A percentile compares a stretch with the other conserved stretches of the same genome.
phyloP scores from a whole-genome alignment of 2,797 vertebrate species.

The Neostethus bicornis region DNA sequence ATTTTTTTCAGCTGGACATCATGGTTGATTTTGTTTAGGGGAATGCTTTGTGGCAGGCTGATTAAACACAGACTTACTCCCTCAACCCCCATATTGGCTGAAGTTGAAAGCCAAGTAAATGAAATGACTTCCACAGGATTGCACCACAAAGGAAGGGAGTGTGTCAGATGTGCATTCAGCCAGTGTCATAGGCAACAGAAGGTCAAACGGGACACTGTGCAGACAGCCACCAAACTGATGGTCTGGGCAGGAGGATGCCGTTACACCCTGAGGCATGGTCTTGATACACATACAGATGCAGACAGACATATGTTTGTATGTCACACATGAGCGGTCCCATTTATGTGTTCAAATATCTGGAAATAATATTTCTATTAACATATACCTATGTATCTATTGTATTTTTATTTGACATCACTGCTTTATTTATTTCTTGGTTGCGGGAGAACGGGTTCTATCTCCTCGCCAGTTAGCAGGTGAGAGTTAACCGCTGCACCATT shows the following conservation, averaged over 20 bases:
- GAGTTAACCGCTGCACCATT: too few species aligned
- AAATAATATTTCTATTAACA: too few species aligned
- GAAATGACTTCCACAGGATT: constrained; percentile 82
- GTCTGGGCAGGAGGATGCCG: constrained; percentile 64
- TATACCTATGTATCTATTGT: too few species aligned
- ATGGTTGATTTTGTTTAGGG: constrained; percentile 67
- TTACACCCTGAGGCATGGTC: constrained; percentile 70
- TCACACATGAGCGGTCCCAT: constrained; percentile 19
- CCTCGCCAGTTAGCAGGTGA: too few species aligned
- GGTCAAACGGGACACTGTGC: constrained; percentile 74
- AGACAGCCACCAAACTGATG: constrained; percentile 70
- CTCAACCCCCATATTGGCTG: constrained; percentile 56
- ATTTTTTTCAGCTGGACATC: constrained; percentile 52
- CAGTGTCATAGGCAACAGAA: constrained; percentile 65
- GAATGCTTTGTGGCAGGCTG: constrained; percentile 68
- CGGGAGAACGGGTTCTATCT: too few species aligned
- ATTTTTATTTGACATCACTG: too few species aligned
- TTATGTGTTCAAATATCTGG: too few species aligned
- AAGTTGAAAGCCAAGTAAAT: constrained; percentile 79
- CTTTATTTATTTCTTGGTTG: too few species aligned
- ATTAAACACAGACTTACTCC: constrained; percentile 67
- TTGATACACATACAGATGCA: constrained; percentile 36
- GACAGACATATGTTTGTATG: constrained; percentile 12
- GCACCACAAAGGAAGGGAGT: constrained; percentile 77
- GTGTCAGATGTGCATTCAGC: constrained; percentile 80